Evolutionary conservation across 2,113 vertebrate species (phyloP), one percentile per base, ranked within the genome.

Genomic region (Dasyprocta punctata): DNA sequence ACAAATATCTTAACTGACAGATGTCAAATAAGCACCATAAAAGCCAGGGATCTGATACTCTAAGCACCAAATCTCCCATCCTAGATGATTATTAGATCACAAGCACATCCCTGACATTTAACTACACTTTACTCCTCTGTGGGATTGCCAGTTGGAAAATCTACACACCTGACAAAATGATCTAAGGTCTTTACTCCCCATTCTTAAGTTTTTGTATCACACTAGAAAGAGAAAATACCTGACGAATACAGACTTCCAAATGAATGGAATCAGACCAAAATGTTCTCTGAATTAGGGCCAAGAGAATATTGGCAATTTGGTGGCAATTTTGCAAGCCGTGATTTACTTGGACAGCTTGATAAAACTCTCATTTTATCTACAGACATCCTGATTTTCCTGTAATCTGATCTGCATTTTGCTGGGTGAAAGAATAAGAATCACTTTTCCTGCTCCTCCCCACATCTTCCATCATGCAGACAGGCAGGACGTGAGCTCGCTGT

Each of bases 271-370:
- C 80, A 96, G 94, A 92, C 28, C 88, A 95, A 89, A 94, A 90
- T 88, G 87, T 92, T 95, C 81, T 96, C 65, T 44, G 49, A 95
- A 92, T 89, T 38, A 89, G 75, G 41, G 77, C 92, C 81, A 91
- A 26, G 92, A 95, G 94, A 86, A 92, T 92, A 86, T 47, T 81
- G 58, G 36, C 52, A 90, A 86, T 95, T 95, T 86, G 80, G 65
- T 71, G 80, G 87, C 38, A 90, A 44, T 88, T 94, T 89, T 65
- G 52, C 81, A 87, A 92, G 96, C 83, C 22, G 33, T 44, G 67
- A 89, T 95, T 97, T 96, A 83, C 82, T 92, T 94, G 81, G 95
- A 92, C 80, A 82, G 82, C 69, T 89, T 95, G 81, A 84, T 96
- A 77, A 95, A 96, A 86, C 85, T 95, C 69, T 65, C 78, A 86